These are phyloP conservation scores for Cheilosia variabilis DNA, from an alignment of 2,888 invertebrate genomes.

Conservation along the genomic window DNA sequence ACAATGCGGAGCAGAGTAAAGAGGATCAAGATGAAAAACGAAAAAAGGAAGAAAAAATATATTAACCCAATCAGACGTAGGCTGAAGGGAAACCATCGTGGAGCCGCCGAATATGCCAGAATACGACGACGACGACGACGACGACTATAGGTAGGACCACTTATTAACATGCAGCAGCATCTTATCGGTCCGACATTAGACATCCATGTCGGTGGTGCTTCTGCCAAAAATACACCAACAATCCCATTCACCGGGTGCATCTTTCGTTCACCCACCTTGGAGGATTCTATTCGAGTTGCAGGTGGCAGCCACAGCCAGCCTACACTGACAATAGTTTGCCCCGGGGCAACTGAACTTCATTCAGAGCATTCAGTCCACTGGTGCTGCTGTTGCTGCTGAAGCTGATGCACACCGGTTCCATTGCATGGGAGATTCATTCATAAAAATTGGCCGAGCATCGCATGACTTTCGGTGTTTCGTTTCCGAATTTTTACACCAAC, in stretches of 20 bases:
- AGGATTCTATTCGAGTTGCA: slow-evolving; percentile 52
- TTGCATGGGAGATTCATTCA: slow-evolving; percentile 74
- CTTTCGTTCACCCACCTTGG: slow-evolving; percentile 36
- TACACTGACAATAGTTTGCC: slow-evolving; percentile 33
- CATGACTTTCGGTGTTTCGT: slow-evolving; percentile 73
- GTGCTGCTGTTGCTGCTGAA: not conserved
- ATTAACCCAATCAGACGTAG: slow-evolving; percentile 66
- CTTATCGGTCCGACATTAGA: slow-evolving; percentile 75
- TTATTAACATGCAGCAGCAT: slow-evolving; percentile 76
- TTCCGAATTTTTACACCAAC: slow-evolving; percentile 70
- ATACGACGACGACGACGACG: slow-evolving; percentile 13
- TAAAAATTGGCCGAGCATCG: slow-evolving; percentile 73
- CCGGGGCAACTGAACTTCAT: slow-evolving; percentile 71
- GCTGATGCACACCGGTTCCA: slow-evolving; percentile 33
- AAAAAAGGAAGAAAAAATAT: slow-evolving; percentile 8
- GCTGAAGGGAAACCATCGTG: slow-evolving; percentile 54
- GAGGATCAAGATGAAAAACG: not conserved
- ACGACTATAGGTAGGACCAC: slow-evolving; percentile 40
- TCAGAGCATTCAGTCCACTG: slow-evolving; percentile 32
- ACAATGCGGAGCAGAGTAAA: slow-evolving; percentile 30
- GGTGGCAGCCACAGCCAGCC: slow-evolving; percentile 49
- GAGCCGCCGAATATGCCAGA: slow-evolving; percentile 47
- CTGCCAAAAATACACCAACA: slow-evolving; percentile 66
- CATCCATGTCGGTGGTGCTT: slow-evolving; percentile 67
- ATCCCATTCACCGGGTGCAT: slow-evolving; percentile 65